Evolutionary conservation across 2,888 invertebrate genomes (phyloP).

Genomic region (Escarpia spicata): DNA sequence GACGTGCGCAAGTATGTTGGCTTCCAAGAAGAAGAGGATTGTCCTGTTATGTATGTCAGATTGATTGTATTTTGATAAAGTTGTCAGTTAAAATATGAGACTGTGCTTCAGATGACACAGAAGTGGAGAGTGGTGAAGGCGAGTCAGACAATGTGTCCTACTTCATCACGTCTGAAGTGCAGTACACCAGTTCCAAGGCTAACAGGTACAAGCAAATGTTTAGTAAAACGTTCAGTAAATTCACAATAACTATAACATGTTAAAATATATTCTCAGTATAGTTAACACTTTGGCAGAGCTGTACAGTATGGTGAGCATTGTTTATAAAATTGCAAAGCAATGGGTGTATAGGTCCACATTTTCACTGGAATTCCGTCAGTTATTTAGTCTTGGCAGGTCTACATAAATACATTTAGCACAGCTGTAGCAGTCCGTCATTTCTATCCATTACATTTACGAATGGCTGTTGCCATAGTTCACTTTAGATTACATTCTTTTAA

Average conservation of each 20-base stretch:
- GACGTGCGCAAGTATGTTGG: neutral
- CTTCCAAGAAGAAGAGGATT: neutral
- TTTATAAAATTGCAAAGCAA: too few species aligned
- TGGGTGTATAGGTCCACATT: too few species aligned
- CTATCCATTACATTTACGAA: too few species aligned
- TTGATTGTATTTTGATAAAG: neutral
- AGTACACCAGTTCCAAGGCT: constrained; percentile 91
- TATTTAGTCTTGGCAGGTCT: too few species aligned
- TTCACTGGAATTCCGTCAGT: too few species aligned
- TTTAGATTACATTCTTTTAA: too few species aligned
- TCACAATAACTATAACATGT: neutral
- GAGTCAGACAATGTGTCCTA: constrained; percentile 88
- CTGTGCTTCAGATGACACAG: constrained; percentile 68
- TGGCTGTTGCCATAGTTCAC: too few species aligned
- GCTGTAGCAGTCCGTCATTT: too few species aligned
- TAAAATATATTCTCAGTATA: neutral
- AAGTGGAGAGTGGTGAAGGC: constrained; percentile 87
- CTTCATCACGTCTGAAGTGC: constrained; percentile 89
- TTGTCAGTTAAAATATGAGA: neutral
- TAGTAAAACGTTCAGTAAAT: neutral
- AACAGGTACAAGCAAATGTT: constrained; percentile 37
- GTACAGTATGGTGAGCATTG: too few species aligned
- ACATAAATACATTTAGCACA: too few species aligned
- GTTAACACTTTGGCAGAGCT: too few species aligned
- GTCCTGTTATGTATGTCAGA: neutral